These are phyloP conservation scores for Diadema setosum DNA, from an alignment of 35 echinoderm and acorn worm genomes.

Conservation along the genomic window DNA sequence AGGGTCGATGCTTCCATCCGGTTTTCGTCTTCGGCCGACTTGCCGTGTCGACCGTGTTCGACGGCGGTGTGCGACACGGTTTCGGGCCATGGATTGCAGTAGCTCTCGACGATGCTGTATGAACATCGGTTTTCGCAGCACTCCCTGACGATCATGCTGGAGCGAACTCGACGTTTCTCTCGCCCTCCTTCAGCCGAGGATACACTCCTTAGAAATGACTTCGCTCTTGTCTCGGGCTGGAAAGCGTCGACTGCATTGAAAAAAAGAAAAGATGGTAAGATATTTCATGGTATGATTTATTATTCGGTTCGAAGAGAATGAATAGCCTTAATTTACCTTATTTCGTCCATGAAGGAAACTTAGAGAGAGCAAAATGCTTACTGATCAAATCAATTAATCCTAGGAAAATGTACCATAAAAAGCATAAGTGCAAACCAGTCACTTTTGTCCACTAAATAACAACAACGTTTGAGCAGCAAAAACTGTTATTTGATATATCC, in stretches of 20 bases:
- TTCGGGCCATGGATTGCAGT: conserved; percentile 58
- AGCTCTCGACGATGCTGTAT: conserved; percentile 44
- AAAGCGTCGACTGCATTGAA: conserved; percentile 24
- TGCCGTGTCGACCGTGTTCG: neutral
- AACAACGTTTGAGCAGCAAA: too few species aligned
- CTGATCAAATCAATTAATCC: too few species aligned
- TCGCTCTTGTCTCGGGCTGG: conserved; percentile 13
- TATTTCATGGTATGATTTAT: too few species aligned
- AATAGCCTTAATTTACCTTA: too few species aligned
- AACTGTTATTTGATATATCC: too few species aligned
- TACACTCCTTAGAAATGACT: conserved; percentile 18
- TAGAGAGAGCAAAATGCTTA: too few species aligned
- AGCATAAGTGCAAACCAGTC: too few species aligned
- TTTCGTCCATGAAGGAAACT: too few species aligned
- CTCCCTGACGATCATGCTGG: conserved; percentile 46
- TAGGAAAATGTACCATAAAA: too few species aligned
- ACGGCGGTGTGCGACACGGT: neutral
- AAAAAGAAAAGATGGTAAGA: neutral
- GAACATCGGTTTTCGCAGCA: conserved; percentile 49
- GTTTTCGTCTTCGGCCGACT: neutral
- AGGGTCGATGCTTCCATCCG: neutral
- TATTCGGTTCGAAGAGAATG: too few species aligned
- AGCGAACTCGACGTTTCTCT: neutral
- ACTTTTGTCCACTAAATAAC: too few species aligned
- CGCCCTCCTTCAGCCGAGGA: neutral